Base-by-base conservation (phyloP, 2,888 invertebrate species). In the Eupithecia pulchellata region DNA sequence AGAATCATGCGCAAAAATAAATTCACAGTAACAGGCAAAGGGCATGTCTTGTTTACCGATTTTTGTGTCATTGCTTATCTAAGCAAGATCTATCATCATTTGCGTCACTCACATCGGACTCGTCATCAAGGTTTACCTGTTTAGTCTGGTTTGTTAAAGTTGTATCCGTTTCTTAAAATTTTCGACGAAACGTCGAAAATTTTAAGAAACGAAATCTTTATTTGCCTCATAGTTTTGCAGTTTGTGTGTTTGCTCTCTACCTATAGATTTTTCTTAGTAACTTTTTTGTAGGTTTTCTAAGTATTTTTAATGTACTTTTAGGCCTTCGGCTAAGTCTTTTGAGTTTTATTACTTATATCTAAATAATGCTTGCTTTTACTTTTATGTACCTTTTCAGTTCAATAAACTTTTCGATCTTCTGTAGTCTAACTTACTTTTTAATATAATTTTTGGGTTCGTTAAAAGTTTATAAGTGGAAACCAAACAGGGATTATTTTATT, bases 51-150 rank as follows among this genome's bases (percentile, higher is more conserved):
- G 20, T 25, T 52, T 13, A 25, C 52, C 13, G 11, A 25, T 52
- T 52, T 52, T 57, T 6, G 27, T 27, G 57, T 57, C 6, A 29
- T 29, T 57, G 14, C 42, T 9, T n/a, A n/a, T 63, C 32, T 27
- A 62, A 13, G 14, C 34, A 57, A 57, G 17, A 57, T 57, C 30
- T 60, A 32, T 32, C 58, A 60, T 60, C 13, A 27, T 14, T 36
- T 62, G 17, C 36, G 62, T 62, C 36, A 39, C 30, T 61, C 47
- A 20, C 29, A 30, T 52, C 25, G 52, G 52, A 5, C 29, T 25
- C 64, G 64, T 64, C 64, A 52, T n/a, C 47, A 32, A 36, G 30
- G 47, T 52, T 47, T 30, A n/a, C 42, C n/a, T 64, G 42, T 63
- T 64, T 64, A 20, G n/a, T 64, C 42, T 39, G 27, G 6, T 64